These are phyloP conservation scores for Dinoponera quadriceps DNA, from an alignment of 1,140 invertebrate genomes.

Conservation along the genomic window DNA sequence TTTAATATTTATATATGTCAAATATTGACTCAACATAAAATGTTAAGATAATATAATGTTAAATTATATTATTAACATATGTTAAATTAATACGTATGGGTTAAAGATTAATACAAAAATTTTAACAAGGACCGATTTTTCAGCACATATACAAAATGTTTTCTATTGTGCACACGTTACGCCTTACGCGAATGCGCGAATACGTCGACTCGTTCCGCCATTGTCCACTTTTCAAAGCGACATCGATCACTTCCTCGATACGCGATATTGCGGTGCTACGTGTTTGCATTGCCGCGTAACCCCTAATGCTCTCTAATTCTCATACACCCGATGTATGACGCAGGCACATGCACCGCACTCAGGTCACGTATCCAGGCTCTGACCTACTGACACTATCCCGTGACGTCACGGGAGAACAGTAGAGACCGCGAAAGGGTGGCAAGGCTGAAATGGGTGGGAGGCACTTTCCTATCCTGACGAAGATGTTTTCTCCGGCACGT, in stretches of 20 bases:
- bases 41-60: no score
- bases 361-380: conserved; percentile 76
- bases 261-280: neutral
- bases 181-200: neutral
- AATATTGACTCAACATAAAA: no score
- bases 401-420: conserved; percentile 78
- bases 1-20: no score
- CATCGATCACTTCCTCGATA: neutral
- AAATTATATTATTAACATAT: no score
- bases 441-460: conserved; percentile 22
- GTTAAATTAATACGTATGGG: no score
- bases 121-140: no score
- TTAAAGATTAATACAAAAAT: no score
- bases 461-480: conserved; percentile 33
- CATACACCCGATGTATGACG: conserved; percentile 57
- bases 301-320: conserved; percentile 42
- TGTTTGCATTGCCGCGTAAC: neutral
- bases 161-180: no score
- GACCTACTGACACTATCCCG: conserved; percentile 80
- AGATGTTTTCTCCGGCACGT: conserved; percentile 7
- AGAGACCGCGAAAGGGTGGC: conserved; percentile 59
- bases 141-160: no score
- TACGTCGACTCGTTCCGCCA: neutral
- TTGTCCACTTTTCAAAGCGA: conserved; percentile 2
- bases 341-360: conserved; percentile 49